Base-by-base conservation (phyloP, 2,797 vertebrate genomes). In the Ataeniobius toweri region DNA sequence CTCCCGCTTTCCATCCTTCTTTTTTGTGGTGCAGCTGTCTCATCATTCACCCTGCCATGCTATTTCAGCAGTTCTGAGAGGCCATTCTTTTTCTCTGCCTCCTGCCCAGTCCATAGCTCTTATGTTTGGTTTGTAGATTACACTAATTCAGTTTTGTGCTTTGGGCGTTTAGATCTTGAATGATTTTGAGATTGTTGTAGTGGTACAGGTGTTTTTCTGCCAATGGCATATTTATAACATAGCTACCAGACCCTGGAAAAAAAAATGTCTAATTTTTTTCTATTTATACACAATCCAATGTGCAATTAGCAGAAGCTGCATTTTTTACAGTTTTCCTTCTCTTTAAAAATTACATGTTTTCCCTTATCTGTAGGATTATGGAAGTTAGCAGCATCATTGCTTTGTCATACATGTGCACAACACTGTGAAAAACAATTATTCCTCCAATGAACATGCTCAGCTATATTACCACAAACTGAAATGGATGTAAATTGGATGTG, bases 121-220 rank as follows among this genome's bases (percentile, higher is more conserved):
- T 75, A 78, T 69, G 73, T 86, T 89, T 85, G 76, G 75, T 86
- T 75, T 75, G 76, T 76, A 79, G 82, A 88, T 90, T 83, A 80
- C 76, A 74, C 14, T 73, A 44, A 68, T 26, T 28, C 39, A 71
- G 61, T 71, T 78, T 59, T 51, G 75, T 78, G 69, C 68, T 77
- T 6, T 85, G 73, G 44, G 63, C 70, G 53, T 75, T 78, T 6
- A 74, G 36, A 24, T 41, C 7, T 28, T 72, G 73, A 24, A 36
- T 4, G 44, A 44, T 68, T 68, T 24, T 46, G 41, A 20, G 28
- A 22, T 16, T 56, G 31, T 80, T 58, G 12, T 16, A 9, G 13
- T 12, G 44, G n/a, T 50, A 74, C 63, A 36, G 28, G 5, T 78
- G 50, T 50, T 46, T 55, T 5, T 56, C 24, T 61, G 28, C 26